These are phyloP conservation scores for Odontomachus brunneus DNA, from an alignment of 1,140 invertebrate genomes.

Conservation along the genomic window DNA sequence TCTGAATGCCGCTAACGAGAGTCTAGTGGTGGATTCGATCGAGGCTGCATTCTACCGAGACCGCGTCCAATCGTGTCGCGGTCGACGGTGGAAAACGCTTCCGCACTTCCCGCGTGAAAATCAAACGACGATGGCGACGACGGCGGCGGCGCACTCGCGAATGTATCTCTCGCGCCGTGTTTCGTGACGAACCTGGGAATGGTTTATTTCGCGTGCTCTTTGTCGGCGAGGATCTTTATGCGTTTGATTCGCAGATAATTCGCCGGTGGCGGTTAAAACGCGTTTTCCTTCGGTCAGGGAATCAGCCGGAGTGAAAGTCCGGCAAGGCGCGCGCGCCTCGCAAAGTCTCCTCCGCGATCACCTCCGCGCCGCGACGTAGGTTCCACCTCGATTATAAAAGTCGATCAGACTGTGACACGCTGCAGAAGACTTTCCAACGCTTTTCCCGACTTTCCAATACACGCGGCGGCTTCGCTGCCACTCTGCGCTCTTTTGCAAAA, in stretches of 20 bases:
- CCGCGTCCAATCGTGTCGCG: conserved; percentile 70
- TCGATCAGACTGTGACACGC: conserved; percentile 30
- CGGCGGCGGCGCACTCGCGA: conserved; percentile 30
- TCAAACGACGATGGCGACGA: conserved; percentile 10
- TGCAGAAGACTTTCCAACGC: conserved; percentile 24
- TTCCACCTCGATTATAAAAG: conserved; percentile 39
- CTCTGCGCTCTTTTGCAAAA: not conserved
- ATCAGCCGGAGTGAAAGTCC: conserved; percentile 45
- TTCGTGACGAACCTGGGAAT: conserved; percentile 56
- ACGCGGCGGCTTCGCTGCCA: no score
- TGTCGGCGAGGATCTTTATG: conserved; percentile 55
- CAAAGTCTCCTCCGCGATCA: conserved; percentile 17
- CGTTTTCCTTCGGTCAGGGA: conserved; percentile 3
- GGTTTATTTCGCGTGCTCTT: conserved; percentile 62
- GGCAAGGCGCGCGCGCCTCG: conserved; percentile 7
- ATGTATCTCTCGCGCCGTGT: conserved; percentile 22
- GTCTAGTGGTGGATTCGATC: conserved; percentile 77
- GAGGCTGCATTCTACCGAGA: conserved; percentile 62
- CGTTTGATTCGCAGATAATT: conserved; percentile 45
- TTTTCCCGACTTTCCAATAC: conserved; percentile 26
- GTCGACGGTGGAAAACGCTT: conserved; percentile 47
- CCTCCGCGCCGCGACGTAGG: not conserved
- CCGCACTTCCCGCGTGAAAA: conserved; percentile 58
- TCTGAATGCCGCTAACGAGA: conserved; percentile 84
- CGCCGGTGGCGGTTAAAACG: conserved; percentile 10